These are phyloP conservation scores for Temnothorax nylanderi DNA, from an alignment of 1,140 invertebrate genomes.

Conservation along the genomic window DNA sequence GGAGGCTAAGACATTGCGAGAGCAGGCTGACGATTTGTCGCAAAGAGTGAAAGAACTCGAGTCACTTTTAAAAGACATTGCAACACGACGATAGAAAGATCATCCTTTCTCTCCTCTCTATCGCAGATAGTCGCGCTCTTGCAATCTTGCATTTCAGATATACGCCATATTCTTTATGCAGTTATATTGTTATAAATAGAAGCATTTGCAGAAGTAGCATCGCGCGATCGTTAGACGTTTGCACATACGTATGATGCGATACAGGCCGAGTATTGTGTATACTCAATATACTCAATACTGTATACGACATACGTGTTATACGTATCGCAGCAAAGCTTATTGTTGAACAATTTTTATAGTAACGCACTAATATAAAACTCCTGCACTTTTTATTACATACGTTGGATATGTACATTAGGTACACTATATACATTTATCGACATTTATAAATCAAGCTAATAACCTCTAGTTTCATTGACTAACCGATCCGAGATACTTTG, in stretches of 20 bases:
- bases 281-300: too few species aligned
- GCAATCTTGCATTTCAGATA: constrained; percentile 12
- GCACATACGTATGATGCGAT: too few species aligned
- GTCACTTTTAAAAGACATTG: constrained; percentile 55
- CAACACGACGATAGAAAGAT: constrained; percentile 36
- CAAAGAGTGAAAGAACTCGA: constrained; percentile 67
- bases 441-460: neutral
- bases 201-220: neutral
- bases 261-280: too few species aligned
- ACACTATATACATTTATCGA: constrained; percentile 33
- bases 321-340: too few species aligned
- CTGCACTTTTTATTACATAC: neutral
- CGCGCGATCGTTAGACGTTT: neutral
- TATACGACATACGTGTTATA: too few species aligned
- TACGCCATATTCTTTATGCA: neutral
- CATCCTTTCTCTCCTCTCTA: neutral
- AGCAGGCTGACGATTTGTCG: constrained; percentile 56
- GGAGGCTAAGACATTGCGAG: constrained; percentile 58
- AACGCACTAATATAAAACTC: too few species aligned
- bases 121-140: neutral
- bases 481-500: constrained; percentile 88
- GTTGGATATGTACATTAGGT: neutral
- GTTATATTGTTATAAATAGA: constrained; percentile 52
- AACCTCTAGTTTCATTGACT: neutral
- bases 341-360: too few species aligned